These are phyloP conservation scores for Oasisia sp. DNA, from an alignment of 2,888 invertebrate genomes.

Conservation along the genomic window DNA sequence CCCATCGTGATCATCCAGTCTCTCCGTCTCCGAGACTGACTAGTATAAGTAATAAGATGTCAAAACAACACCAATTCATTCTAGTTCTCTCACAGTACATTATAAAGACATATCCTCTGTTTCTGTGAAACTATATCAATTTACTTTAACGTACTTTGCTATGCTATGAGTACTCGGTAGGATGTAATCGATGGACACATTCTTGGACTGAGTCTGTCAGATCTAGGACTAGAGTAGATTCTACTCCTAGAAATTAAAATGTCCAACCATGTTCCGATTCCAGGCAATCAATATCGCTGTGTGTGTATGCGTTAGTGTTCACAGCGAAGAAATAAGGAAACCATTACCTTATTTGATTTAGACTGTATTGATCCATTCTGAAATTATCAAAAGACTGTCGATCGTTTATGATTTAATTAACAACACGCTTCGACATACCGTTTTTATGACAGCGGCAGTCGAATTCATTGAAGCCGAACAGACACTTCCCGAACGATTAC, in stretches of 20 bases:
- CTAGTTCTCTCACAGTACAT: not conserved
- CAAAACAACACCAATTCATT: not conserved
- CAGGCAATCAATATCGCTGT: not conserved
- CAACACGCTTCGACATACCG: slow-evolving; percentile 12
- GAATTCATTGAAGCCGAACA: slow-evolving; percentile 9
- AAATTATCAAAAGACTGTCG: not conserved
- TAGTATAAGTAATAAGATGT: not conserved
- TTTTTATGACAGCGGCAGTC: not conserved
- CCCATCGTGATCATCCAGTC: too few relatives aligned
- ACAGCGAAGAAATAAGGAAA: not conserved
- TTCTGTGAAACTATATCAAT: not conserved
- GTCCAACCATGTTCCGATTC: not conserved
- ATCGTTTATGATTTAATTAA: not conserved
- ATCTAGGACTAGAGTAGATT: too few relatives aligned
- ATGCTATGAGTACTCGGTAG: not conserved
- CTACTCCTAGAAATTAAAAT: not conserved
- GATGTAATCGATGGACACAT: not conserved
- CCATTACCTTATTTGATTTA: not conserved
- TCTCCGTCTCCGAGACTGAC: too few relatives aligned
- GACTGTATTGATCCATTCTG: not conserved
- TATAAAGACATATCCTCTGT: not conserved
- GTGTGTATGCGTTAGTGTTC: not conserved
- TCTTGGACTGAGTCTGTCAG: too few relatives aligned
- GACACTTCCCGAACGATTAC: not conserved
- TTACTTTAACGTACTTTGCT: not conserved